Evolutionary conservation across 2,113 vertebrate genomes (phyloP).

Genomic region (Lophius piscatorius): DNA sequence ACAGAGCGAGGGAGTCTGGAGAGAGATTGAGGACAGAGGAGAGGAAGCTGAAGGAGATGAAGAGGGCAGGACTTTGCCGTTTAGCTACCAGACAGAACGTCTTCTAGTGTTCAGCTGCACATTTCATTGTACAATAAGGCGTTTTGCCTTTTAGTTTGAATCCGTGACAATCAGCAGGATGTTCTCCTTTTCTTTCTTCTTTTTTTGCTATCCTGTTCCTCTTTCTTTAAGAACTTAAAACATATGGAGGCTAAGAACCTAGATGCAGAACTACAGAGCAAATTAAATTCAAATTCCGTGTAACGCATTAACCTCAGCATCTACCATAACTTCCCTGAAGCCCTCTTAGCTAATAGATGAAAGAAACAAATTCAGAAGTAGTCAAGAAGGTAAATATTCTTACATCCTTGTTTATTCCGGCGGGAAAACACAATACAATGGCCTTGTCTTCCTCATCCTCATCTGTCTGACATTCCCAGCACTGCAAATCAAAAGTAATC

Average conservation of each 20-base stretch:
- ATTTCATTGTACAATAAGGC: not conserved
- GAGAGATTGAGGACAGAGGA: constrained; percentile 11
- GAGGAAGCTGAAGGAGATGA: not conserved
- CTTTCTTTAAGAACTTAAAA: constrained; percentile 34
- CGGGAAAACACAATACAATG: too few relatives aligned
- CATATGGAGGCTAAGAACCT: constrained; percentile 6
- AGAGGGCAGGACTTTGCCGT: constrained; percentile 18
- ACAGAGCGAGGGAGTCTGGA: not conserved
- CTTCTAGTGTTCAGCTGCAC: constrained; percentile 15
- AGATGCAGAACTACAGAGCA: not conserved
- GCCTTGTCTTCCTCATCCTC: too few relatives aligned
- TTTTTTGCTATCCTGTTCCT: constrained; percentile 43
- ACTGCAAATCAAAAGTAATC: too few relatives aligned
- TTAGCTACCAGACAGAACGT: constrained; percentile 33
- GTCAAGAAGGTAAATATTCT: too few relatives aligned
- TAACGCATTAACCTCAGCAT: too few relatives aligned
- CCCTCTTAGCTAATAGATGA: too few relatives aligned
- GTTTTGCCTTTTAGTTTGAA: not conserved
- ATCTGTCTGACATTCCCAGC: too few relatives aligned
- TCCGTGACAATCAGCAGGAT: constrained; percentile 17
- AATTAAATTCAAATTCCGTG: not conserved
- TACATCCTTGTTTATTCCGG: too few relatives aligned
- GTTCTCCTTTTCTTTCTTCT: constrained; percentile 29
- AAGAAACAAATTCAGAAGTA: too few relatives aligned
- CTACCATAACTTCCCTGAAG: too few relatives aligned